These are phyloP conservation scores for Actinernus sp. DNA, from an alignment of 92 coral and sea anemone species.

Conservation along the genomic window DNA sequence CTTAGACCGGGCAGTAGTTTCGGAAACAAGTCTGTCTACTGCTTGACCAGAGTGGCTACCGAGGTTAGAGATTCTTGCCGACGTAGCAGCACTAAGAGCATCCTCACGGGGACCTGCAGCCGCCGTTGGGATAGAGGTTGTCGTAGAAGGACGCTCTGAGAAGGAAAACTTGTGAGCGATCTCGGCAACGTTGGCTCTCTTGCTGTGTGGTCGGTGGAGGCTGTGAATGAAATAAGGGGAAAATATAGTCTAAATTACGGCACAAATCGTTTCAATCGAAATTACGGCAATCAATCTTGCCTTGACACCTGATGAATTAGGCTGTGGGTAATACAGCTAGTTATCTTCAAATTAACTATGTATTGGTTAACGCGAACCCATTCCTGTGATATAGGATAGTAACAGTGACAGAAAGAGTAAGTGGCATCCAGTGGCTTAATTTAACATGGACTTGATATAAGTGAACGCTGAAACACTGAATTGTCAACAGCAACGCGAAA, in stretches of 20 bases:
- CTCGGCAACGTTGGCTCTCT: conserved; percentile 80
- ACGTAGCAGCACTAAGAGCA: conserved; percentile 75
- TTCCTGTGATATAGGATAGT: too few species aligned
- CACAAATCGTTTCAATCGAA: background rate
- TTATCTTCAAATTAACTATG: too few species aligned
- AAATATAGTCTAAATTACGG: background rate
- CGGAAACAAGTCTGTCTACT: conserved; percentile 60
- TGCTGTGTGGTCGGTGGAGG: conserved; percentile 76
- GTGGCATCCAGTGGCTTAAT: too few species aligned
- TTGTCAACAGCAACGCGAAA: too few species aligned
- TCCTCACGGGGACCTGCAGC: conserved; percentile 68
- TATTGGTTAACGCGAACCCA: too few species aligned
- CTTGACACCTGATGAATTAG: too few species aligned
- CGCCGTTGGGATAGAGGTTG: conserved; percentile 3
- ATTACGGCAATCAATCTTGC: background rate
- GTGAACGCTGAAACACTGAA: too few species aligned
- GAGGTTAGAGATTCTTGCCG: conserved; percentile 55
- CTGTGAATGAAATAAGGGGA: conserved; percentile 61
- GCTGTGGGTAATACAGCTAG: too few species aligned
- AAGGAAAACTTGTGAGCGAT: conserved; percentile 86
- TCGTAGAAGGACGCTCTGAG: conserved; percentile 57
- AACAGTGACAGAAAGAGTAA: too few species aligned
- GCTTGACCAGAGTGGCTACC: conserved; percentile 18
- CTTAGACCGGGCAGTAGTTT: conserved; percentile 61
- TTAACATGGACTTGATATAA: too few species aligned